A percentile compares a stretch with the other conserved stretches of the same genome.
Evolutionary conservation across 2,113 vertebrate genomes (phyloP).

Genomic region (Paracanthobrama guichenoti): DNA sequence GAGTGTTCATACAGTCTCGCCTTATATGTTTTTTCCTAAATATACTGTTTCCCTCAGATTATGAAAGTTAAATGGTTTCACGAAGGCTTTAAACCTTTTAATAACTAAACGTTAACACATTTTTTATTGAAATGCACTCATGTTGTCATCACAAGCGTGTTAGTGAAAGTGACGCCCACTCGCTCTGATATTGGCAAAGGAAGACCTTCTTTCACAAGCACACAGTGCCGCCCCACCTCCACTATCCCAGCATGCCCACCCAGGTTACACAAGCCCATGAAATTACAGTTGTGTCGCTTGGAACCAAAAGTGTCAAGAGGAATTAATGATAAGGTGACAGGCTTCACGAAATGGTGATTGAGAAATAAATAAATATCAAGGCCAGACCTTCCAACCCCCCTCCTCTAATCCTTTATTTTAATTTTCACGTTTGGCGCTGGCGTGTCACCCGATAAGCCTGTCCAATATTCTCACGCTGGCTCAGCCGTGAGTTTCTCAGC

Average conservation of each 20-base stretch:
- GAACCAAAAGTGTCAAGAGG: conserved; percentile 61
- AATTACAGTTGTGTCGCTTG: conserved; percentile 68
- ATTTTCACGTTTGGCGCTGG: conserved; percentile 66
- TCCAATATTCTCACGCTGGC: conserved; percentile 68
- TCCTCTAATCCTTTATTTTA: conserved; percentile 68
- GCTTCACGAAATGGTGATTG: conserved; percentile 61
- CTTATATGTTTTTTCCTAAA: not conserved
- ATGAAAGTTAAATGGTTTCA: not conserved
- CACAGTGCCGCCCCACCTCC: not conserved
- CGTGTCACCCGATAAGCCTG: conserved; percentile 68
- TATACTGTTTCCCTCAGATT: not conserved
- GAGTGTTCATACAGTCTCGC: too few species aligned
- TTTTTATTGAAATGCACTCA: not conserved
- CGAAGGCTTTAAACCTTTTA: not conserved
- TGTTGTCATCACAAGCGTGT: not conserved
- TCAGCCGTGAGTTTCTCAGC: conserved; percentile 61
- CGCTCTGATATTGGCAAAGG: conserved; percentile 17
- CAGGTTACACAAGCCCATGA: conserved; percentile 68
- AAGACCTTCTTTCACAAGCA: conserved; percentile 14
- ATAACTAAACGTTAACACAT: not conserved
- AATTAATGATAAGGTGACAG: conserved; percentile 62
- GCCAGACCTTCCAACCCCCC: conserved; percentile 20
- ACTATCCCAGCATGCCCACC: conserved; percentile 19
- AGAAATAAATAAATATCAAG: conserved; percentile 60
- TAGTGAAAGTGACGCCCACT: not conserved